Conservation (phyloP, 30 jellyfish, hydroid and myxozoan species). For the Hydra vulgaris region DNA sequence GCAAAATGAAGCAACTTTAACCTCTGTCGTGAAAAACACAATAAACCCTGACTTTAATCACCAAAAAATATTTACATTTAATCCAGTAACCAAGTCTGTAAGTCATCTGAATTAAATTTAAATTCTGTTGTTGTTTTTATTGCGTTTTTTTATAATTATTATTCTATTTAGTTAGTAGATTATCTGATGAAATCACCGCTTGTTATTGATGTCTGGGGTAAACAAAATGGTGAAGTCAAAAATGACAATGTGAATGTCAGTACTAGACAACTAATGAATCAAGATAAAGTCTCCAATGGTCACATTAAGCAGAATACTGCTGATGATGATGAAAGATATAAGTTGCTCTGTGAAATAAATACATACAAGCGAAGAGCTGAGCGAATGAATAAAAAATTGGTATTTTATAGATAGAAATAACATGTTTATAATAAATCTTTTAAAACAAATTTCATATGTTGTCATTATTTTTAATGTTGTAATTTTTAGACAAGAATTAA, state of each 20-base stretch:
- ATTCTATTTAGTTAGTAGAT: conserved; percentile 50
- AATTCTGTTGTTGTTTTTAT: too few species aligned
- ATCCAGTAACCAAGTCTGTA: conserved; percentile 80
- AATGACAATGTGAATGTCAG: conserved; percentile 35
- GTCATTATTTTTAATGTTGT: too few species aligned
- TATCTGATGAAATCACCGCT: conserved; percentile 63
- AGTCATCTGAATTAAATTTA: too few species aligned
- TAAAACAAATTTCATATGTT: too few species aligned
- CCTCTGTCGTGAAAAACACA: conserved; percentile 52
- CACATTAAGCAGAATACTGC: conserved; percentile 25
- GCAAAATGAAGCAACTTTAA: conserved; percentile 27
- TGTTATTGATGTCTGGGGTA: conserved; percentile 86
- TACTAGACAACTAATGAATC: conserved; percentile 83
- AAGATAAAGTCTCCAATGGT: conserved; percentile 37
- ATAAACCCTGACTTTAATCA: conserved; percentile 74
- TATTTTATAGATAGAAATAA: too few species aligned
- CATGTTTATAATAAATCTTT: too few species aligned
- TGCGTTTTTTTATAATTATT: too few species aligned
- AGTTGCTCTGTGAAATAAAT: conserved; percentile 39
- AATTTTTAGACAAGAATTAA: conserved; percentile 52
- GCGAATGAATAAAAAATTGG: conserved; percentile 63
- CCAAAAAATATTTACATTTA: conserved; percentile 48
- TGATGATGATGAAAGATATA: conserved; percentile 62
- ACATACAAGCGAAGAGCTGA: conserved; percentile 65
- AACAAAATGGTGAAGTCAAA: conserved; percentile 47